phyloP scores from a whole-genome alignment of 2,113 vertebrate species.

The Tachuris rubrigastra region DNA sequence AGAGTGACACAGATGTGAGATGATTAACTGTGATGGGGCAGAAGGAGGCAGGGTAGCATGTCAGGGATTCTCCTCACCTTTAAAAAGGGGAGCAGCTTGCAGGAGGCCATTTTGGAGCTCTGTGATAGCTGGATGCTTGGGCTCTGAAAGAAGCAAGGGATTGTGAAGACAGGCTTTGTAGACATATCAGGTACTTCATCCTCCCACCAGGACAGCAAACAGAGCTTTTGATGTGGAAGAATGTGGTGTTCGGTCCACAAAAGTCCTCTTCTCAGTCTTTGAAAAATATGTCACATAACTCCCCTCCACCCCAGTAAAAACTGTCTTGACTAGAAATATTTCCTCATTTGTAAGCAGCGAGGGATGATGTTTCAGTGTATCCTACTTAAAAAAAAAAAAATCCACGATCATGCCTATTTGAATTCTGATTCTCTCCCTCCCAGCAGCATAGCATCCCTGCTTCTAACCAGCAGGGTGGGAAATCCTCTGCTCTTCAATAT shows the following conservation, averaged over 20 bases:
- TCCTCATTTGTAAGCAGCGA: background rate
- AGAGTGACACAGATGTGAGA: background rate
- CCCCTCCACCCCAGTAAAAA: background rate
- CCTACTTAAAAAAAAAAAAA: background rate
- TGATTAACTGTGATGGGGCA: background rate
- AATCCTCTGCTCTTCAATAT: conserved; percentile 13
- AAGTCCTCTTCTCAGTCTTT: background rate
- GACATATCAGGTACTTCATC: background rate
- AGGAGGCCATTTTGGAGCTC: background rate
- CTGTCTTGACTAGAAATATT: background rate
- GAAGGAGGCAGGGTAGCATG: background rate
- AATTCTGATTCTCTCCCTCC: background rate
- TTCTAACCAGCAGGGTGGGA: background rate
- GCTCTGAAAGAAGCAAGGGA: background rate
- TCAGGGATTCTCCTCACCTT: background rate
- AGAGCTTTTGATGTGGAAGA: background rate
- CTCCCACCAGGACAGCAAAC: background rate
- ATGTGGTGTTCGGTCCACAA: background rate
- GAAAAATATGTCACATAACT: background rate
- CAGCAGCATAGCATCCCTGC: background rate
- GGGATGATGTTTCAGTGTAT: background rate
- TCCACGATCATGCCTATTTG: background rate
- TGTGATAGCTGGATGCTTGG: background rate
- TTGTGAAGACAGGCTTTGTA: background rate
- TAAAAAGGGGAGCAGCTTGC: background rate